Evolutionary conservation across 1,140 invertebrate species (phyloP).

Genomic region (Bactericera cockerelli): DNA sequence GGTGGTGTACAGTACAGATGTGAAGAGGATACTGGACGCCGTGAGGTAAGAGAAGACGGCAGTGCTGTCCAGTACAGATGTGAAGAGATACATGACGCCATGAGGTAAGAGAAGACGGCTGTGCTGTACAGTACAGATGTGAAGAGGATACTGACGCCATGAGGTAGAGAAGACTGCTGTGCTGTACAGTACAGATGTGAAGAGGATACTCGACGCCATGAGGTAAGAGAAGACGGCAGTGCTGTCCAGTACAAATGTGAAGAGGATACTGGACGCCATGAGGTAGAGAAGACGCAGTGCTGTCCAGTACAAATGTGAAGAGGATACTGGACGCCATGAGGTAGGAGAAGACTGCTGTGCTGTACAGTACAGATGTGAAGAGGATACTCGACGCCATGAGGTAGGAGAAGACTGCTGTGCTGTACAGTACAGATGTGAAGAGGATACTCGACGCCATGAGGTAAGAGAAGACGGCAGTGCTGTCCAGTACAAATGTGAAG

Average conservation of each 20-base stretch:
- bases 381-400: too few species aligned
- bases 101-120: conserved; percentile 82
- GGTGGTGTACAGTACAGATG: conserved; percentile 57
- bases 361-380: too few species aligned
- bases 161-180: conserved; percentile 34
- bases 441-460: too few species aligned
- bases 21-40: conserved; percentile 73
- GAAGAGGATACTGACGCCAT: conserved; percentile 70
- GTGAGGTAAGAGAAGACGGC: conserved; percentile 39
- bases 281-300: conserved; percentile 35
- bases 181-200: too few species aligned
- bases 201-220: conserved; percentile 72
- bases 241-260: conserved; percentile 62
- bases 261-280: conserved; percentile 70
- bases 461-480: too few species aligned
- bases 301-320: too few species aligned
- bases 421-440: too few species aligned
- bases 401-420: too few species aligned
- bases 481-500: conserved; percentile 69
- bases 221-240: conserved; percentile 82
- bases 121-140: conserved; percentile 64
- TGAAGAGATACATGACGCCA: conserved; percentile 71
- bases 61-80: conserved; percentile 65
- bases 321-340: too few species aligned
- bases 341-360: too few species aligned